Conservation (phyloP, 2,797 vertebrate species). For the Triplophysa yarkandensis region DNA sequence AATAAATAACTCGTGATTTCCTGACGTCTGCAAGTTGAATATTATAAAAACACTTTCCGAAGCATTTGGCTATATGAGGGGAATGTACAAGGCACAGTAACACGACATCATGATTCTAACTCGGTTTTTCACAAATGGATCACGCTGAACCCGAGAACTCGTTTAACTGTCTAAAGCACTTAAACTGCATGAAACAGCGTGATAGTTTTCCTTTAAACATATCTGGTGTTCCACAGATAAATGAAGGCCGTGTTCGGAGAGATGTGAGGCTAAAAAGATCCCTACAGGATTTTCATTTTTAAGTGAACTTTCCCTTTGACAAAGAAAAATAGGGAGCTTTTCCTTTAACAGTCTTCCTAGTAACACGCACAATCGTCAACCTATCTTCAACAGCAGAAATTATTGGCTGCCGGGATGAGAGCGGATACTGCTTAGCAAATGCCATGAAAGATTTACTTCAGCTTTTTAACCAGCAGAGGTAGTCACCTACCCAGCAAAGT, state of each 20-base stretch:
- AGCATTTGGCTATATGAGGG: too few relatives aligned
- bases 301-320: neutral
- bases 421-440: slow-evolving; percentile 60
- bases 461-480: slow-evolving; percentile 52
- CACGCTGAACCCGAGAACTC: too few relatives aligned
- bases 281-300: neutral
- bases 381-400: slow-evolving; percentile 58
- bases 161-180: too few relatives aligned
- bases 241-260: neutral
- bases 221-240: neutral
- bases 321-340: slow-evolving; percentile 18
- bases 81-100: too few relatives aligned
- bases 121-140: too few relatives aligned
- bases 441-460: slow-evolving; percentile 52
- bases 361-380: slow-evolving; percentile 62
- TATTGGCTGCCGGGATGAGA: slow-evolving; percentile 62
- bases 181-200: too few relatives aligned
- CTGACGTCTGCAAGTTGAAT: too few relatives aligned
- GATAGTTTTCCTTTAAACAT: too few relatives aligned
- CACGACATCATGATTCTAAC: too few relatives aligned
- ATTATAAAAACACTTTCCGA: too few relatives aligned
- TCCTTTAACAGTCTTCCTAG: slow-evolving; percentile 63
- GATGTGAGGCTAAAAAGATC: neutral
- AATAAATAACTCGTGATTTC: too few relatives aligned
- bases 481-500: slow-evolving; percentile 4